These are phyloP conservation scores for Heliconius hermathena DNA, from an alignment of 1,140 invertebrate genomes.

Conservation along the genomic window DNA sequence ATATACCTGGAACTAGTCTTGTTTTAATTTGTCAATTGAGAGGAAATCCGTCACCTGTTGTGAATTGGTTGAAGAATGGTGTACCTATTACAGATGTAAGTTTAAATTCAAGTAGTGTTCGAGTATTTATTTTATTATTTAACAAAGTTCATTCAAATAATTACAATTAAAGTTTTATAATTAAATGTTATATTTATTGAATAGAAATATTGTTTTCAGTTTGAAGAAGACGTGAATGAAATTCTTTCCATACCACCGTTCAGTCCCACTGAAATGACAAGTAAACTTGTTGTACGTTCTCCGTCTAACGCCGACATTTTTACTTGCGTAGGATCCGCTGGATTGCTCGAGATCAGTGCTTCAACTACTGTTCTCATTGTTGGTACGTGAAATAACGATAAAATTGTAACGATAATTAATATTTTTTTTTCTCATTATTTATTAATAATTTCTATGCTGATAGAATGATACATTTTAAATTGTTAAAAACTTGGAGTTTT, in stretches of 20 bases:
- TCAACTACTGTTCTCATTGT: conserved; percentile 77
- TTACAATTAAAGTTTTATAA: too few species aligned
- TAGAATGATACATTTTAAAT: too few species aligned
- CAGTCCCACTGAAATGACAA: conserved; percentile 84
- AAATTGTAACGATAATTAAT: too few species aligned
- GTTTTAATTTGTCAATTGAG: conserved; percentile 85
- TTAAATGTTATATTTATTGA: background rate
- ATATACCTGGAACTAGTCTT: conserved; percentile 73
- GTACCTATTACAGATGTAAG: conserved; percentile 83
- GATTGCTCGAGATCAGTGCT: conserved; percentile 81
- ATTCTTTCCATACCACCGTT: conserved; percentile 72
- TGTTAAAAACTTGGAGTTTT: too few species aligned
- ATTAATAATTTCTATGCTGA: too few species aligned
- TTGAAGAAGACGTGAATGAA: conserved; percentile 79
- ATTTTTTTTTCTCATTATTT: too few species aligned
- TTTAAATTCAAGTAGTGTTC: background rate
- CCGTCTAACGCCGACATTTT: conserved; percentile 83
- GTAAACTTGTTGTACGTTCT: conserved; percentile 86
- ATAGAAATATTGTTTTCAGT: conserved; percentile 47
- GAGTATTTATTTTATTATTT: too few species aligned
- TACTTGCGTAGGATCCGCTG: conserved; percentile 88
- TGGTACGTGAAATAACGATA: conserved; percentile 43
- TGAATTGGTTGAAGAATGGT: conserved; percentile 85
- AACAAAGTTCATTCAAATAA: too few species aligned
- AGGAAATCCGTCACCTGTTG: conserved; percentile 84